Evolutionary conservation across 2,797 vertebrate genomes (phyloP), one percentile per base, ranked within the genome.

Genomic region (Amniataba percoides): DNA sequence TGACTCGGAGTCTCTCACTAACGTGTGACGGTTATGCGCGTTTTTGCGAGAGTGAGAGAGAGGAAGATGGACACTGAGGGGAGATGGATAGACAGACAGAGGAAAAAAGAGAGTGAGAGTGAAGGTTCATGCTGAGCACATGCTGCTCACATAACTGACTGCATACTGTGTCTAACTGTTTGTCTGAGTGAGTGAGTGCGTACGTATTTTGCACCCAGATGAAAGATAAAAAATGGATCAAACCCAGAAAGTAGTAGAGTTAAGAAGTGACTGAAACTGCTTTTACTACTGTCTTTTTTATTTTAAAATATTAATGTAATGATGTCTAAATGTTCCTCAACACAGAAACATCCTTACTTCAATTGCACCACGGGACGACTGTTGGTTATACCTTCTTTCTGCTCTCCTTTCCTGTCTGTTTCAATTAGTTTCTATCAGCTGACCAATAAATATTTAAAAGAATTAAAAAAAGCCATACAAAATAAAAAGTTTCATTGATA

Each of bases 81-180:
- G 46, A 82, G 89, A 87, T 79, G 64, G 87, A 91, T 87, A 72
- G 89, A 87, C 75, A 73, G 81, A 71, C 48, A 52, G 16, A 64
- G 48, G 57, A 31, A 82, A 82, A 81, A 83, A 80, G 74, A 65
- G 69, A 84, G 80, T 15, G 61, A 83, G 77, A 84, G 71, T 65
- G 77, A 85, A 72, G 84, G 82, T 78, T 92, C 88, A 90, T 4
- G 84, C 89, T 89, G 90, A 77, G 87, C 85, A 74, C 85, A 89
- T 74, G 83, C 87, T 87, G 82, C 80, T 89, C 40, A 18, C 63
- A 60, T 85, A 89, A 92, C 80, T 79, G 88, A 78, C 74, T 56
- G 52, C 87, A 74, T 21, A 85, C 83, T 88, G 89, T 15, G 79
- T 75, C 34, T 13, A 27, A 77, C 79, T 77, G 86, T 62, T 82